Conservation (phyloP, 2,797 vertebrate species). For the Amphiprion clarkii region DNA sequence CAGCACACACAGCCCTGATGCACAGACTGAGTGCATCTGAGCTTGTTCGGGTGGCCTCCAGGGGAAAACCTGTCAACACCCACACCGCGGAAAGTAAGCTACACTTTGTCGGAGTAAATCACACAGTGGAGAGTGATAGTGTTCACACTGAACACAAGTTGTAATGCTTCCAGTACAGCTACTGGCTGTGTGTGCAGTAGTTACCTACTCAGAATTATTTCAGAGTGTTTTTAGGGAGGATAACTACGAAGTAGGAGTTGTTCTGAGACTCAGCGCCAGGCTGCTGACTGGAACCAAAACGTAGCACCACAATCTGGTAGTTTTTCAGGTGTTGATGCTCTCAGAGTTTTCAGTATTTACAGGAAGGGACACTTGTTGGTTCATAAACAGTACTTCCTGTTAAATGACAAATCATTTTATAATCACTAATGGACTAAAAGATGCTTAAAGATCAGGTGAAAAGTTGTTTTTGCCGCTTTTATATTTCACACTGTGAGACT, state of each 20-base stretch:
- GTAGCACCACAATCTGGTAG: not conserved
- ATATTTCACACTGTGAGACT: not conserved
- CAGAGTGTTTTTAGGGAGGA: no score
- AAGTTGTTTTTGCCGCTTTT: no score
- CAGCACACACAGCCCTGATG: not conserved
- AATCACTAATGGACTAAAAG: no score
- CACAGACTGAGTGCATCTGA: conserved; percentile 15
- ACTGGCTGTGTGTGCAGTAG: not conserved
- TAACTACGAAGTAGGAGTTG: not conserved
- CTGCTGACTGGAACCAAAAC: conserved; percentile 4
- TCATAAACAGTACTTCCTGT: no score
- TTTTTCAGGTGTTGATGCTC: not conserved
- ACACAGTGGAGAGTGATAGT: not conserved
- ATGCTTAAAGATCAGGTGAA: no score
- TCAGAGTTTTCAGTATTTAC: not conserved
- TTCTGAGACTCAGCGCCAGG: conserved; percentile 8
- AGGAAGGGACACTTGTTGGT: no score
- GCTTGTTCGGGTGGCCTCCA: not conserved
- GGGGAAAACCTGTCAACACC: conserved; percentile 30
- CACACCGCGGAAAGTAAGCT: conserved; percentile 22
- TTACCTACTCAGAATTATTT: conserved; percentile 6
- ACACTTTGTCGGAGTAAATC: conserved; percentile 24
- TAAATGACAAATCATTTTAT: no score
- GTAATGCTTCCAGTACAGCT: not conserved
- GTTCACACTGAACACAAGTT: conserved; percentile 5